Evolutionary conservation across 2,113 vertebrate genomes (phyloP), one percentile per base, ranked within the genome.

Genomic region (Triplophysa siluroides): DNA sequence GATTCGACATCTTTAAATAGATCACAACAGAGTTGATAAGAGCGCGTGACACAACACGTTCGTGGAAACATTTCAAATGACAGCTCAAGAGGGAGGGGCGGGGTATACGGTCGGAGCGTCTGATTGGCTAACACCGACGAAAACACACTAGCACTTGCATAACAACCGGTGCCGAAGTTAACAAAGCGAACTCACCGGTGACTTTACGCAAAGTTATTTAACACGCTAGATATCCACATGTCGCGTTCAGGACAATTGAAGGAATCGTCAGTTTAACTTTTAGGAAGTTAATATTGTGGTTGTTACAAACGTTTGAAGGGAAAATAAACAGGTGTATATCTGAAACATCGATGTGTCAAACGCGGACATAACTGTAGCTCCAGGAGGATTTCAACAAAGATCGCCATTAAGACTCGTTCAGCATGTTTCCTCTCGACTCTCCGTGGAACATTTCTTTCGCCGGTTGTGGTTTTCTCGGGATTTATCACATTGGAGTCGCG

Each of bases 371-470:
- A 70, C 13, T n/a, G 29, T 41, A 43, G 8, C 1, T 41, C 33
- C 23, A 12, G 50, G n/a, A n/a, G 50, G 29, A 72, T 72, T 33
- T 56, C 1, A 73, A 18, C 50, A 52, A 0, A 52, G 50, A 16
- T 52, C 26, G 18, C 21, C 10, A 1, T 33, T 9, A 13, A n/a
- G 41, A 61, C 45, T 7, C 24, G n/a, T 8, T 52, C 87, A 90
- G 83, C 45, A 99, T 99, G 97, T 97, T 98, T 79, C 95, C 95
- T 12, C 79, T 81, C 76, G 96, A 96, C 86, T 89, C 95, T 47
- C 89, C 93, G 13, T 99, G 97, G 97, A 99, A 95, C 88, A 96
- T 99, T 85, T 99, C 97, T 24, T 99, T 99, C 84, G 97, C 97
- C 1, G 97, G 97, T 26, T 99, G 97, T 67, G 97, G 98, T 1